These are phyloP conservation scores for Oncorhynchus nerka DNA, from an alignment of 2,113 vertebrate genomes.

Conservation along the genomic window DNA sequence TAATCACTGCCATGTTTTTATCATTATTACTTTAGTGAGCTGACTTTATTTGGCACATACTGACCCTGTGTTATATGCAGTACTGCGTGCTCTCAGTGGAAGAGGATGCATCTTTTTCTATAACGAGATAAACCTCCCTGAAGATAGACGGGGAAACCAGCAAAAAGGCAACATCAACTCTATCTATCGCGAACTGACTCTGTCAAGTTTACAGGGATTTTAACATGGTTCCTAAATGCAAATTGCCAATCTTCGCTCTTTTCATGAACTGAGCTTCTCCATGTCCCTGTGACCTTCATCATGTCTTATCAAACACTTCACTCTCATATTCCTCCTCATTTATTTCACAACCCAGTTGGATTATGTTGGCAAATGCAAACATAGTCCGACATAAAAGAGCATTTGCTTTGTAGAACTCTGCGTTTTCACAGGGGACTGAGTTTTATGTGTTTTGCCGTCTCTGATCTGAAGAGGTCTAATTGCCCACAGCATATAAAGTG, in stretches of 20 bases:
- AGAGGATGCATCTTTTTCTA: constrained; percentile 29
- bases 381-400: constrained; percentile 34
- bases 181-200: constrained; percentile 31
- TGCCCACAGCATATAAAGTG: constrained; percentile 36
- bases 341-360: constrained; percentile 51
- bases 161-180: constrained; percentile 33
- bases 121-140: constrained; percentile 37
- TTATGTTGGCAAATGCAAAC: constrained; percentile 51
- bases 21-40: constrained; percentile 29
- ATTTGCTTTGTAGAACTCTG: too few species aligned
- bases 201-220: constrained; percentile 47
- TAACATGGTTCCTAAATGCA: constrained; percentile 21
- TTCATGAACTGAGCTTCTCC: constrained; percentile 15
- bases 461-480: constrained; percentile 9
- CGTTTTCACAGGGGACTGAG: constrained; percentile 19
- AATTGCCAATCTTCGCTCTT: constrained; percentile 7
- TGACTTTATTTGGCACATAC: constrained; percentile 18
- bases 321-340: constrained; percentile 44
- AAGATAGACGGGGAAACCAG: constrained; percentile 33
- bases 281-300: constrained; percentile 16
- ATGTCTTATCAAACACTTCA: constrained; percentile 11
- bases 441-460: constrained; percentile 36
- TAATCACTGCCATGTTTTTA: constrained; percentile 30
- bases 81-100: constrained; percentile 42
- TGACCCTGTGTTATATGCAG: constrained; percentile 16